Evolutionary conservation across 2,797 vertebrate genomes (phyloP), one percentile per base, ranked within the genome.

Genomic region (Masticophis lateralis): DNA sequence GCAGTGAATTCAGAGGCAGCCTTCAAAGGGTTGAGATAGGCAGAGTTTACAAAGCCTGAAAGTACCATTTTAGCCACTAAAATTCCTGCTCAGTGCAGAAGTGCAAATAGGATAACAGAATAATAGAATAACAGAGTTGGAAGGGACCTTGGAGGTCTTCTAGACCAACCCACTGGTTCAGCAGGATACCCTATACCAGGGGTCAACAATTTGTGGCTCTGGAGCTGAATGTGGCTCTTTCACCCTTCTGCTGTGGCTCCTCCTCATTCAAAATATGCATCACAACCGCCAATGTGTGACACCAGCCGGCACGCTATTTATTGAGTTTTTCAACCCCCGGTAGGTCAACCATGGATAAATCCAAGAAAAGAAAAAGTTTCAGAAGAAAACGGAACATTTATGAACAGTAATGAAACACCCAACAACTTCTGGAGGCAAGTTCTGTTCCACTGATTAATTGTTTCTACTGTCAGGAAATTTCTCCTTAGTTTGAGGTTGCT

Each of bases 1-100:
- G 91, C 88, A 90, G 89, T 93, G 92, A 93, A 93, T 93, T 93
- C 87, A 93, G 22, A 20, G 86, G 12, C 59, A 51, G 61, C 1
- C 95, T n/a, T 27, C 53, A 93, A 93, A 79, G 59, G 43, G 51
- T 0, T 13, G 13, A 61, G 18, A 1, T 9, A 11, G 14, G 32
- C 4, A 43, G 16, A 20, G 20, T 18, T 43, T 20, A 32, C 32
- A 22, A 10, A 10, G 18, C 69, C 20, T 32, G 9, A 74, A 74
- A 1, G 14, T 1, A 37, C 16, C 6, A 9, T 20, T 79, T 43
- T 43, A 37, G 18, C 69, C 32, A 22, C 69, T 37, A 4, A 37
- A 79, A 43, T 43, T 20, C 32, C 32, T 22, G 69, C 18, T 22
- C 69, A 79, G 18, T 9, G 69, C 32, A 79, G 69, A 37, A 22